A percentile compares a stretch with the other conserved stretches of the same genome.
These are phyloP conservation scores for Mionectes olivaceus DNA, from an alignment of 2,797 vertebrate genomes.

Conservation along the genomic window DNA sequence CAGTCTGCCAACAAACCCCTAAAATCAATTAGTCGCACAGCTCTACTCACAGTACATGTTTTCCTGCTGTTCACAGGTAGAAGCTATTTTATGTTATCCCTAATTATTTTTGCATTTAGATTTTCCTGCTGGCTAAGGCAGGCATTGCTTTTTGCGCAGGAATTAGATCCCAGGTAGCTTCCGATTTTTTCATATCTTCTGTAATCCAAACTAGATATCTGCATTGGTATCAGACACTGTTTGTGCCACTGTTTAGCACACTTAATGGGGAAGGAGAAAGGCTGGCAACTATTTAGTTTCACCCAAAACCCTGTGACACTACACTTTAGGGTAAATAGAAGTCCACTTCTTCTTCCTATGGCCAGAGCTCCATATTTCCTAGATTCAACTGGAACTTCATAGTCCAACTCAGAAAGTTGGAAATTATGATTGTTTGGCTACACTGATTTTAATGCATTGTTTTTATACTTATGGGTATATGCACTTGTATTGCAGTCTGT, in stretches of 20 bases:
- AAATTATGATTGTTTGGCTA: neutral
- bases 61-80: conserved; percentile 22
- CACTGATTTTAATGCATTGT: neutral
- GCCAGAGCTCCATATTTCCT: neutral
- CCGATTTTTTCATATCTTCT: neutral
- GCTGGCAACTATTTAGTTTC: neutral
- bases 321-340: neutral
- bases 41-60: neutral
- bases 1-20: neutral
- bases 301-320: neutral
- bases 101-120: conserved; percentile 19
- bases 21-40: conserved; percentile 3
- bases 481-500: neutral
- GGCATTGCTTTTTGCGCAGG: neutral
- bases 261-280: neutral
- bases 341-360: neutral
- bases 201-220: neutral
- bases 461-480: neutral
- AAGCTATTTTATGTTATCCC: conserved; percentile 5
- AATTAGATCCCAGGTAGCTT: neutral
- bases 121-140: neutral
- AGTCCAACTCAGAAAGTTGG: neutral
- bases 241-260: accelerated
- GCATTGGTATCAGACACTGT: neutral
- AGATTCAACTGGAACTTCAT: neutral